Conservation (phyloP, 2,797 vertebrate species). For the Siniperca obscura region DNA sequence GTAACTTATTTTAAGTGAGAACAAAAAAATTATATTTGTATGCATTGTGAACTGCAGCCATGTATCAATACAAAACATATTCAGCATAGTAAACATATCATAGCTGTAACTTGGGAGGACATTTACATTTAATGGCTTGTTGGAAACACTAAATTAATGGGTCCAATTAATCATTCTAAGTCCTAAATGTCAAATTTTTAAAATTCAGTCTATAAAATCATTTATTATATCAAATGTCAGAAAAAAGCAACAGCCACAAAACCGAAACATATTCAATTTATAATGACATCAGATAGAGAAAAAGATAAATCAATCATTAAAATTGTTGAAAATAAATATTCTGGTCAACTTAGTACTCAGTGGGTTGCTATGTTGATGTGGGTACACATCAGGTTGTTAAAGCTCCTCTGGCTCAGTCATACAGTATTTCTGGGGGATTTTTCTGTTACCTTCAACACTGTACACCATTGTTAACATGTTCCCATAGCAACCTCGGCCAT, state of each 20-base stretch:
- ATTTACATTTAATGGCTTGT: slow-evolving; percentile 24
- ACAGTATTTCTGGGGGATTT: slow-evolving; percentile 25
- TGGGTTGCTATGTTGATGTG: slow-evolving; percentile 19
- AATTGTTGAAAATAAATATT: slow-evolving; percentile 3
- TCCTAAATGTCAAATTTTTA: background rate
- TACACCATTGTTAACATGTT: background rate
- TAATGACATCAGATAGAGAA: slow-evolving; percentile 27
- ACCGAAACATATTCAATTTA: slow-evolving; percentile 7
- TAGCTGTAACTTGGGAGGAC: slow-evolving; percentile 26
- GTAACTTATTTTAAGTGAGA: slow-evolving; percentile 70
- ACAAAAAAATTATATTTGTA: slow-evolving; percentile 61
- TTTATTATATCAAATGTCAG: slow-evolving; percentile 13
- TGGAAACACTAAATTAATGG: slow-evolving; percentile 19
- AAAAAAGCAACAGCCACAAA: slow-evolving; percentile 21
- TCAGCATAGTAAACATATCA: slow-evolving; percentile 55
- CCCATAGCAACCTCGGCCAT: slow-evolving; percentile 12
- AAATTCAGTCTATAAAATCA: background rate
- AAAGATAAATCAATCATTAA: background rate
- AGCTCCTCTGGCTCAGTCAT: slow-evolving; percentile 22
- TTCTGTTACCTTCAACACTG: slow-evolving; percentile 23
- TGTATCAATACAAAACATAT: slow-evolving; percentile 63
- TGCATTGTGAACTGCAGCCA: slow-evolving; percentile 69
- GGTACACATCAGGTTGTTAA: slow-evolving; percentile 26
- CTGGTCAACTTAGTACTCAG: background rate
- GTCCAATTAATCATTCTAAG: background rate